Evolutionary conservation across 2,113 vertebrate species (phyloP).

Genomic region (Pachycephala philippinensis): DNA sequence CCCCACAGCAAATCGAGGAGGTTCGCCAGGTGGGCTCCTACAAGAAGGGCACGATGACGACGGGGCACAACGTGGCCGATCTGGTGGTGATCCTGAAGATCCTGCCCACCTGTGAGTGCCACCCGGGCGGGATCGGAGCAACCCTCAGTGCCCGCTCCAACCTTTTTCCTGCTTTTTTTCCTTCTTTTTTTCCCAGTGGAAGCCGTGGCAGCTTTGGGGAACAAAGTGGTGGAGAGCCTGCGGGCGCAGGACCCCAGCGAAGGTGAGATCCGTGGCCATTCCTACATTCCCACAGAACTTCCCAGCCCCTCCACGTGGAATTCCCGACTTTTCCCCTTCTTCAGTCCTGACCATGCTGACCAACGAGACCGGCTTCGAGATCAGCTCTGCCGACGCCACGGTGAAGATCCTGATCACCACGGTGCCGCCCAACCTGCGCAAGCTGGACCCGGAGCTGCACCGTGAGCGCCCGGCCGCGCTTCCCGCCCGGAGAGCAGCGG

Average conservation of each 20-base stretch:
- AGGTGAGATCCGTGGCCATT: constrained; percentile 58
- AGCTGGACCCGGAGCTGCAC: constrained; percentile 93
- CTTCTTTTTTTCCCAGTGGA: constrained; percentile 78
- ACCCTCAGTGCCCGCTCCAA: rapidly evolving
- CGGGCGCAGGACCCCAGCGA: constrained; percentile 89
- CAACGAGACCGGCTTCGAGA: constrained; percentile 95
- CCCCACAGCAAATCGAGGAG: constrained; percentile 92
- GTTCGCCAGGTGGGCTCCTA: constrained; percentile 97
- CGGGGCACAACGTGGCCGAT: constrained; percentile 94
- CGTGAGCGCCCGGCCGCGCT: constrained; percentile 59
- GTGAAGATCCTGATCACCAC: constrained; percentile 98
- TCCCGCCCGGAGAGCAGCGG: neutral
- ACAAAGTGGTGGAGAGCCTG: constrained; percentile 94
- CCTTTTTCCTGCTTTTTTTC: rapidly evolving
- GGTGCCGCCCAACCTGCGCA: constrained; percentile 93
- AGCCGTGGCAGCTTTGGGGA: constrained; percentile 92
- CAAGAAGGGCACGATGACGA: constrained; percentile 98
- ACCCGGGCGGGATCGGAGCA: rapidly evolving
- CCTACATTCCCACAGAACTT: rapidly evolving
- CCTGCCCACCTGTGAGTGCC: constrained; percentile 87
- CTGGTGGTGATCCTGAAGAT: constrained; percentile 98
- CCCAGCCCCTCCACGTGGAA: rapidly evolving
- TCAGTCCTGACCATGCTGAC: constrained; percentile 95
- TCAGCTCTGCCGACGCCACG: constrained; percentile 91
- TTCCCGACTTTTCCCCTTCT: rapidly evolving